A percentile compares a stretch with the other conserved stretches of the same genome.
Evolutionary conservation across 2,888 invertebrate species (phyloP).

Genomic region (Drosophila setosimentum): DNA sequence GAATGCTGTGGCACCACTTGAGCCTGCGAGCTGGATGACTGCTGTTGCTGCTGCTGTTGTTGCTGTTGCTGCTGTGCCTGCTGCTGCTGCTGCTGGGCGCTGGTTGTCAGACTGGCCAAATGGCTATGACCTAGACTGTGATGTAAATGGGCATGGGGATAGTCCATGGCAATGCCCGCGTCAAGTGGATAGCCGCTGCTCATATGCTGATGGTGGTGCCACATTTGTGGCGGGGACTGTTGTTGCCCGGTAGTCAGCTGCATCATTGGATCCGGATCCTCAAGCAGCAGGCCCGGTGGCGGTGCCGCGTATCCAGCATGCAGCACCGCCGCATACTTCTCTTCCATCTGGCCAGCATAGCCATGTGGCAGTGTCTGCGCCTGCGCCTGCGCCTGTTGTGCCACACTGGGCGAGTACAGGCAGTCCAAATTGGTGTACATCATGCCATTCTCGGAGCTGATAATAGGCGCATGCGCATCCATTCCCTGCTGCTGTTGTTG

Average conservation of each 20-base stretch:
- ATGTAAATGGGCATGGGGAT: constrained; percentile 82
- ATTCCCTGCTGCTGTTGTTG: constrained; percentile 44
- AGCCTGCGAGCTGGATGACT: constrained; percentile 36
- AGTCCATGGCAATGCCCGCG: constrained; percentile 72
- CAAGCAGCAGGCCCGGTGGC: constrained; percentile 69
- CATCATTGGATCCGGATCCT: constrained; percentile 83
- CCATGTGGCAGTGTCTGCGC: constrained; percentile 63
- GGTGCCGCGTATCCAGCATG: constrained; percentile 86
- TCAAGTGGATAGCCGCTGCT: constrained; percentile 67
- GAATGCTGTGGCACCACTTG: constrained; percentile 63
- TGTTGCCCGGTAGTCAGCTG: constrained; percentile 73
- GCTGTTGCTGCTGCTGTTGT: constrained; percentile 61
- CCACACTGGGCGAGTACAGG: constrained; percentile 85
- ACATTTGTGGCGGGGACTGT: constrained; percentile 77
- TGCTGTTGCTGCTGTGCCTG: constrained; percentile 52
- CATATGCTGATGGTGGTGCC: constrained; percentile 83
- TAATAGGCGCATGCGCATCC: constrained; percentile 87
- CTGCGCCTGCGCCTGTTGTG: constrained; percentile 49
- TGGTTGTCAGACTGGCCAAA: constrained; percentile 60
- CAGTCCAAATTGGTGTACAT: constrained; percentile 96
- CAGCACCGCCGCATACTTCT: constrained; percentile 86
- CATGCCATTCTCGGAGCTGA: constrained; percentile 93
- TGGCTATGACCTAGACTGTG: constrained; percentile 76
- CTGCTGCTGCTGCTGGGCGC: constrained; percentile 58
- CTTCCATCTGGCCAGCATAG: constrained; percentile 77